phyloP scores from a whole-genome alignment of 1,140 invertebrate genomes.

The Achatina immaculata region DNA sequence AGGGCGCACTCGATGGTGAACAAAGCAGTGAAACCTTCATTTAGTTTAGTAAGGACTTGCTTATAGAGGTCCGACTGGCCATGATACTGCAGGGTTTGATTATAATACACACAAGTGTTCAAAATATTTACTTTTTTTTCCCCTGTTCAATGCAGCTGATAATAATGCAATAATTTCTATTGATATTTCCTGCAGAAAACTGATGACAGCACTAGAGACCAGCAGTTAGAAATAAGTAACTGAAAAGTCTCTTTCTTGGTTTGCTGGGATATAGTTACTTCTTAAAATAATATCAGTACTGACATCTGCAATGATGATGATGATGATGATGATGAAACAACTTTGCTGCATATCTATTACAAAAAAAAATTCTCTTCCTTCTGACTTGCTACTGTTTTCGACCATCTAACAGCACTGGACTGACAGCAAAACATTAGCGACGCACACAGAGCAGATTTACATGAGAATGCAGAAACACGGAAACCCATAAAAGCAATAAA shows the following conservation, averaged over 20 bases:
- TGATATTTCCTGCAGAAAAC: neutral
- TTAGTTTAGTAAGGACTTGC: constrained; percentile 91
- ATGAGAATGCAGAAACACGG: too few species aligned
- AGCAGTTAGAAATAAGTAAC: neutral
- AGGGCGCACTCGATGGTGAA: constrained; percentile 96
- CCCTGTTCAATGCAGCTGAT: neutral
- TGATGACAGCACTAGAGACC: neutral
- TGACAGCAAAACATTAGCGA: too few species aligned
- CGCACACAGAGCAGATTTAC: too few species aligned
- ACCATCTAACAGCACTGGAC: too few species aligned
- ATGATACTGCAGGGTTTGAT: constrained; percentile 52
- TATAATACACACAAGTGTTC: neutral
- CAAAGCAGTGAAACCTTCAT: constrained; percentile 93
- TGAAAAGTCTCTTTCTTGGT: neutral
- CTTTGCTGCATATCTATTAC: too few species aligned
- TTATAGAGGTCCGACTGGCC: constrained; percentile 74
- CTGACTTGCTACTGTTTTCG: too few species aligned
- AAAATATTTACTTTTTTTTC: neutral
- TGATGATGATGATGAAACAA: neutral
- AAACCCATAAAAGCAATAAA: too few species aligned
- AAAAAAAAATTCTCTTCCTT: too few species aligned
- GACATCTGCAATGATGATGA: neutral
- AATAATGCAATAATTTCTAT: neutral
- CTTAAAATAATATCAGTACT: neutral
- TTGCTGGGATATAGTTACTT: too few species aligned